Base-by-base conservation (phyloP, 1,140 invertebrate genomes). In the Philopotamus ludificatus region DNA sequence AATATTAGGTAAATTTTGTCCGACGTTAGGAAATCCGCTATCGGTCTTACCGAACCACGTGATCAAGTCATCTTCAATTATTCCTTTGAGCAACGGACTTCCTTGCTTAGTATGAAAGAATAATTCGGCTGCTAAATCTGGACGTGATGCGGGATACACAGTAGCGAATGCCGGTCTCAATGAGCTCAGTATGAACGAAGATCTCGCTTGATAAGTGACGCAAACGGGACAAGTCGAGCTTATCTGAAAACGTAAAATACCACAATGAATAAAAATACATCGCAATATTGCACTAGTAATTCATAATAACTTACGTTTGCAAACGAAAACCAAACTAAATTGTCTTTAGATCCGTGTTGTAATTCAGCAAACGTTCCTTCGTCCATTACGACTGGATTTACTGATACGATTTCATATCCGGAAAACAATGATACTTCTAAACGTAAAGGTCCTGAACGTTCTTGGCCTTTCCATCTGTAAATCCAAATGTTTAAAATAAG, bases 271-370 rank as follows among this genome's bases (percentile, higher is more conserved):
- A 34, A 65, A 47, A 51, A 15, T 16, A 23, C 65, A 39, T 22
- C 44, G 16, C 39, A 62, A 62, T 57, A 57, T 41, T 7, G 15
- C 15, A 44, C 50, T 70, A 21, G 9, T 20, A 59, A 71, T 71
- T 71, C 25, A 42, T 28, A 62, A 69, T 50, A 71, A 79, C 79
- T 79, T 73, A 86, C 82, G 73, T 86, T 86, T 15, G 81, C 79
- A 71, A 87, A 83, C n/a, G 84, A 79, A 70, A 87, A 86, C 85
- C 85, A 86, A 2, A 85, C 73, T 16, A 79, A 81, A 71, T 86
- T 84, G 10, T 77, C 81, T 63, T 81, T 74, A 16, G 80, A 82
- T 3, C 83, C 84, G 67, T 84, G 81, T 61, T 84, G 81, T 50
- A 86, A 73, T 62, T 84, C 81, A 12, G 79, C 78, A 63, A 82